A percentile compares a stretch with the other conserved stretches of the same genome.
Evolutionary conservation across 2,797 vertebrate species (phyloP).

Genomic region (Leptodactylus fallax): DNA sequence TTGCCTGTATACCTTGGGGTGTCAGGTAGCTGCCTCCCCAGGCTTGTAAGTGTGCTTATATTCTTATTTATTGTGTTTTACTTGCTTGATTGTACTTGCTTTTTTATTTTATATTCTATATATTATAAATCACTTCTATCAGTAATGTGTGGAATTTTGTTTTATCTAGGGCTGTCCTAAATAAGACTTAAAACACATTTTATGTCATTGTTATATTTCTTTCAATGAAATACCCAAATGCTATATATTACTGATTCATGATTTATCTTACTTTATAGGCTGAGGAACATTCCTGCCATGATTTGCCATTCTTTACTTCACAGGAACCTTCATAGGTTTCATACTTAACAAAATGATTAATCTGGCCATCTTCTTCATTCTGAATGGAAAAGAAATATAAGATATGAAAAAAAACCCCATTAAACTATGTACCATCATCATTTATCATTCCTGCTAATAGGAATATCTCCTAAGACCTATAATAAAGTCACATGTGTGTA

Average conservation of each 20-base stretch:
- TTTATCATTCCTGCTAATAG: neutral
- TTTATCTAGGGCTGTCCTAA: too few relatives aligned
- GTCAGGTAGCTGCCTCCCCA: too few relatives aligned
- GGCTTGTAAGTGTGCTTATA: too few relatives aligned
- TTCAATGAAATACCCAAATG: neutral
- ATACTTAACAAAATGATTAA: conserved; percentile 48
- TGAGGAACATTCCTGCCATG: conserved; percentile 42
- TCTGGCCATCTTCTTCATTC: conserved; percentile 3
- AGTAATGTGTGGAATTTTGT: too few relatives aligned
- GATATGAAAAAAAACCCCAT: neutral
- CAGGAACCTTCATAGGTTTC: conserved; percentile 54
- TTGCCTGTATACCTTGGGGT: too few relatives aligned
- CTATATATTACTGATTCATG: neutral
- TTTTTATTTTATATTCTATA: too few relatives aligned
- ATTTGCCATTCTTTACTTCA: conserved; percentile 26
- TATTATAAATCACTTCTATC: too few relatives aligned
- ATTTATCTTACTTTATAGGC: conserved; percentile 27
- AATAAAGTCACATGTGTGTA: too few relatives aligned
- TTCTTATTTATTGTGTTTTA: too few relatives aligned
- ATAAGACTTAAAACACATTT: too few relatives aligned
- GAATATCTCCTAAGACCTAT: neutral
- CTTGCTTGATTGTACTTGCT: too few relatives aligned
- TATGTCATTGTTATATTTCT: neutral
- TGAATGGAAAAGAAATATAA: neutral
- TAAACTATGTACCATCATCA: neutral